Conservation (phyloP, 2,888 invertebrate species). For the Tenthredo livida region DNA sequence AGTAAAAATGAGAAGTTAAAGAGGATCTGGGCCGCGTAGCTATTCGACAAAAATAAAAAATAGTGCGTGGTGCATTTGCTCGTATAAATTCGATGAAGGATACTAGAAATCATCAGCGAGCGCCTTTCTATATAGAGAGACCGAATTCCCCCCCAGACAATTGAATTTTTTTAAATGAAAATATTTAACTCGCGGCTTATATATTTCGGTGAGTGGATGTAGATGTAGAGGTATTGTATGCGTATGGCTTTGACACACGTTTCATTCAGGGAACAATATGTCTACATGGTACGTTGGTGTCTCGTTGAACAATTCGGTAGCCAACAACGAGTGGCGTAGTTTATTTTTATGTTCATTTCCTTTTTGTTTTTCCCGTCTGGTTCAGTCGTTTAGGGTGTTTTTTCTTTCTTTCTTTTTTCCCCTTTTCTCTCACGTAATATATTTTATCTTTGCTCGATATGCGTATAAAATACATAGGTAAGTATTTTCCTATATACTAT, state of each 20-base stretch:
- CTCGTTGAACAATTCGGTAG: constrained; percentile 27
- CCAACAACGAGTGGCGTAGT: background rate
- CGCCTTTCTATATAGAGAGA: background rate
- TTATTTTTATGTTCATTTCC: background rate
- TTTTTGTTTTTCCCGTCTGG: background rate
- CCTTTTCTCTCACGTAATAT: background rate
- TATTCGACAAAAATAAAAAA: too few species aligned
- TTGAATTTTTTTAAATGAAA: background rate
- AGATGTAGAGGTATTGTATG: background rate
- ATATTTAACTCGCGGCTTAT: constrained; percentile 2
- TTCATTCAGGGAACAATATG: constrained; percentile 25
- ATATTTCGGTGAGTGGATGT: background rate
- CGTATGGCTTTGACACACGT: constrained; percentile 33
- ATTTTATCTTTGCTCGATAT: constrained; percentile 5
- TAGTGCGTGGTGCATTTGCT: background rate
- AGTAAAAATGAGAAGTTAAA: background rate
- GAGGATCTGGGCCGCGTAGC: background rate
- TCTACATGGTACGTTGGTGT: background rate
- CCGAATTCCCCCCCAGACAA: background rate
- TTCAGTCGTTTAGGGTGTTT: background rate
- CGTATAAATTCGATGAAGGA: background rate
- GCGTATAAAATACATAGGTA: too few species aligned
- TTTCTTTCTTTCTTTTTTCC: background rate
- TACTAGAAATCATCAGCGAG: background rate
- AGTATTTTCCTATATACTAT: background rate